These are phyloP conservation scores for Strix occidentalis DNA, from an alignment of 2,797 vertebrate genomes.

Conservation along the genomic window DNA sequence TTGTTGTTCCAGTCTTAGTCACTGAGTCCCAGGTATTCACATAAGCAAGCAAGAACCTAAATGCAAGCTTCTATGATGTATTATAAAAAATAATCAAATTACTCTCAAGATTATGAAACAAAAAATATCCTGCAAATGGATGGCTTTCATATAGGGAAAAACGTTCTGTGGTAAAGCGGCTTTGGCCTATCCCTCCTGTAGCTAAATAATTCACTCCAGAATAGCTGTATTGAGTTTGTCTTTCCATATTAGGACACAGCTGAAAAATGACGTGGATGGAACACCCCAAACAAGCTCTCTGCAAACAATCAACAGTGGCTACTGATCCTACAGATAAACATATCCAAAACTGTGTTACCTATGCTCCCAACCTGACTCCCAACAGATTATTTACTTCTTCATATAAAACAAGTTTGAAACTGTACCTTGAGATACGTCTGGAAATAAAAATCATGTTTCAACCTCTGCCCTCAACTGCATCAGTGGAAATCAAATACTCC, in stretches of 20 bases:
- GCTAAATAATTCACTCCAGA: neutral
- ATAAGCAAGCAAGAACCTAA: neutral
- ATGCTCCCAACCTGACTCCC: neutral
- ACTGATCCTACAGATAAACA: neutral
- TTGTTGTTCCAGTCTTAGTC: neutral
- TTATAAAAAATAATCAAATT: neutral
- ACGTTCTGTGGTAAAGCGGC: neutral
- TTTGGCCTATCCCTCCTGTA: neutral
- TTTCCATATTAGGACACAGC: neutral
- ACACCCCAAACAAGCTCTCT: neutral
- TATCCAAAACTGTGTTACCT: neutral
- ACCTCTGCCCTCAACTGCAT: neutral
- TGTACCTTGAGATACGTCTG: neutral
- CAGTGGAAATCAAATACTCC: neutral
- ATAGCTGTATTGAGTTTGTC: neutral
- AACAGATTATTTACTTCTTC: neutral
- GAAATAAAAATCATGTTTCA: neutral
- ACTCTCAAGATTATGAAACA: neutral
- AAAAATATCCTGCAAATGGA: neutral
- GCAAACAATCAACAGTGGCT: neutral
- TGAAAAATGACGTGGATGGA: neutral
- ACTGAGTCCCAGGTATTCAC: neutral
- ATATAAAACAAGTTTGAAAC: neutral
- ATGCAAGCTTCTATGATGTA: neutral
- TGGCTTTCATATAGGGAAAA: neutral